A percentile compares a stretch with the other conserved stretches of the same genome.
phyloP scores from a whole-genome alignment of 30 jellyfish, hydroid and myxozoan genomes.

The Mastigias papua region DNA sequence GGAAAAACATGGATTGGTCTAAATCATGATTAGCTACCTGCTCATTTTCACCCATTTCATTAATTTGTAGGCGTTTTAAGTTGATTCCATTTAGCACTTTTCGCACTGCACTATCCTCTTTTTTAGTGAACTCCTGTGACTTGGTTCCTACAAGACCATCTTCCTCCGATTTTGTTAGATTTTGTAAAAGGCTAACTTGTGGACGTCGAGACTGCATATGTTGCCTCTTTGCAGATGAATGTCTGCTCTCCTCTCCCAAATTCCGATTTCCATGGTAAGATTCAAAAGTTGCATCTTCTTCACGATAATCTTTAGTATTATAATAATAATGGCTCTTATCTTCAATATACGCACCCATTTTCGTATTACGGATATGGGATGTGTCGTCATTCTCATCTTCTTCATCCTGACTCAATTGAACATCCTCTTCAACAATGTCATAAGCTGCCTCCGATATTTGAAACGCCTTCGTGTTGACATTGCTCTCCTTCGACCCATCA shows the following conservation, averaged over 20 bases:
- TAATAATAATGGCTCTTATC: constrained; percentile 8
- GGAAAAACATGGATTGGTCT: background rate
- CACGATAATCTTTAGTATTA: background rate
- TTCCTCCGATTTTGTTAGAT: constrained; percentile 4
- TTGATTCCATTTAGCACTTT: constrained; percentile 67
- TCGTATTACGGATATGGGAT: constrained; percentile 9
- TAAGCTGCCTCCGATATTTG: constrained; percentile 70
- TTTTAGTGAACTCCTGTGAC: constrained; percentile 20
- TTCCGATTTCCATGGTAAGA: background rate
- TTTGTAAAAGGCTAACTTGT: constrained; percentile 15
- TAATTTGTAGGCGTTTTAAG: constrained; percentile 13
- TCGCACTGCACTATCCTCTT: constrained; percentile 67
- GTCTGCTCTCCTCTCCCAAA: constrained; percentile 16
- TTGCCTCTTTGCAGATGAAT: background rate
- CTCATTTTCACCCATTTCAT: constrained; percentile 13
- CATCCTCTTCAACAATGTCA: constrained; percentile 51
- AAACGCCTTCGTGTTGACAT: constrained; percentile 85
- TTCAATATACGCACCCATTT: constrained; percentile 6
- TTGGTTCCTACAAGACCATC: constrained; percentile 4
- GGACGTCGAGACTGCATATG: background rate
- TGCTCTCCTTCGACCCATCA: constrained; percentile 88
- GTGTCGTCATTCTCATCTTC: constrained; percentile 2
- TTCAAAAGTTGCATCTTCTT: background rate
- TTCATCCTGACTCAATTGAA: background rate
- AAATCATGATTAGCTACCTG: constrained; percentile 1